Base-by-base conservation (phyloP, 2,797 vertebrate genomes). In the Columba guinea region DNA sequence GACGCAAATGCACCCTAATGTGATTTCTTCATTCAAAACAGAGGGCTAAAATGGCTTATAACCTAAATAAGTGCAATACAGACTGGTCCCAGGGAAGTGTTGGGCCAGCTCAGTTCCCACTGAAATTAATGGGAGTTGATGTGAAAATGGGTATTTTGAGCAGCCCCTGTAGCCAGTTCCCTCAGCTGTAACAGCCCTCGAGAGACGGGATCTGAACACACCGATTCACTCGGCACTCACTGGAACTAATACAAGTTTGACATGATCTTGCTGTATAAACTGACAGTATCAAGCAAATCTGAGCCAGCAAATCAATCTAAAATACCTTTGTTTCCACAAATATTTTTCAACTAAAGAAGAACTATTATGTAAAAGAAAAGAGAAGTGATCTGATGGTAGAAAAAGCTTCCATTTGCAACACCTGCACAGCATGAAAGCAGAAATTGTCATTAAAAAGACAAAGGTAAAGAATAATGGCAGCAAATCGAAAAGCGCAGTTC, bases 31-130 rank as follows among this genome's bases (percentile, higher is more conserved):
- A 23, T n/a, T 64, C 51, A 24, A 37, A 84, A 8, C 0, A 16
- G 51, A 64, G 73, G 11, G 32, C 32, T 58, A 23, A n/a, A 46
- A 22, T 17, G 26, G 18, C 44, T 79, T 62, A n/a, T 9, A 52
- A 58, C 1, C 3, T 4, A 5, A 27, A 2, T 3, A 18, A 48
- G 39, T 7, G 49, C 32, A 56, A 5, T 3, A 6, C 0, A n/a
- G 63, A 44, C 8, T 6, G 14, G 35, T 26, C 22, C 30, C 65
- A 32, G 78, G 48, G 48, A 62, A 79, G n/a, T 10, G 16, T 60
- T 56, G 51, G 11, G 41, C 35, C 60, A 21, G 17, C 63, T 27
- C 44, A 22, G 0, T 4, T 84, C 67, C 56, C 44, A 30, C 32
- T 21, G 44, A 5, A 9, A 30, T 5, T 8, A 10, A 30, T 1